phyloP scores from a whole-genome alignment of 1,140 invertebrate species.

The Drosophila sturtevanti region DNA sequence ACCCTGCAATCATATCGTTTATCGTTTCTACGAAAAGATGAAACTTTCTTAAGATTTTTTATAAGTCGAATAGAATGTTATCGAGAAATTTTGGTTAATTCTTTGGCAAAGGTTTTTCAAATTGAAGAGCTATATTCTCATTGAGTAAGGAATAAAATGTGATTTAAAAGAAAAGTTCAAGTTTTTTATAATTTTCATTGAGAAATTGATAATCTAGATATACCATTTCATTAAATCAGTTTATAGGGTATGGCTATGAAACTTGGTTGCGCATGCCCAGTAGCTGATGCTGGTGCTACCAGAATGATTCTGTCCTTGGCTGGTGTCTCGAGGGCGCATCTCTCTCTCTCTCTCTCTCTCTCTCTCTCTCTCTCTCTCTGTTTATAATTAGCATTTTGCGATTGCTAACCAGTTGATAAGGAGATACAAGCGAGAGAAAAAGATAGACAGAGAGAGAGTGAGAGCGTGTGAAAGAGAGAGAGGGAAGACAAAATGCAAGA shows the following conservation, averaged over 20 bases:
- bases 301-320: conserved; percentile 31
- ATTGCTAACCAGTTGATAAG: conserved; percentile 69
- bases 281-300: conserved; percentile 38
- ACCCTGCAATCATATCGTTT: not conserved
- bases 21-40: too few species aligned
- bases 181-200: too few species aligned
- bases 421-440: not conserved
- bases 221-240: not conserved
- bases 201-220: not conserved
- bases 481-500: conserved; percentile 62
- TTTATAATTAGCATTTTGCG: conserved; percentile 80
- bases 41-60: too few species aligned
- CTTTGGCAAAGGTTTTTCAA: too few species aligned
- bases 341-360: conserved; percentile 47
- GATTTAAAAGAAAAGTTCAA: too few species aligned
- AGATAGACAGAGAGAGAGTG: conserved; percentile 10
- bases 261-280: conserved; percentile 65
- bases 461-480: not conserved
- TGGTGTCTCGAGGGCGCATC: conserved; percentile 38
- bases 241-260: not conserved
- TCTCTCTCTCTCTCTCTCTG: conserved; percentile 48
- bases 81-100: too few species aligned
- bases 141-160: too few species aligned
- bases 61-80: too few species aligned
- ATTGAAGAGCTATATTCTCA: too few species aligned